These are phyloP conservation scores for Leptura quadrifasciata DNA, from an alignment of 2,888 invertebrate species.

Conservation along the genomic window DNA sequence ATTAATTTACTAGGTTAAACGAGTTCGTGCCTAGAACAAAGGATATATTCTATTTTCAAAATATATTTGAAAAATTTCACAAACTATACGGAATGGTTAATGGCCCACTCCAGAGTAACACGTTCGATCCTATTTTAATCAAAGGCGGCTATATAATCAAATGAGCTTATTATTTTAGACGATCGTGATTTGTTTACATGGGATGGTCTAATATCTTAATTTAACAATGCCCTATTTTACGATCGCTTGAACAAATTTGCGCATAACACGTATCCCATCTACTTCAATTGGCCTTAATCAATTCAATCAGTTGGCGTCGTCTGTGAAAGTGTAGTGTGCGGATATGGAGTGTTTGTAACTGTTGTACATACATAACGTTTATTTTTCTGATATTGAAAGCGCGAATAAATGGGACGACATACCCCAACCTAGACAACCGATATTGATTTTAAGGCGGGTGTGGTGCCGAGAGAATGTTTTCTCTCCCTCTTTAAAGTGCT, in stretches of 20 bases:
- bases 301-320: conserved; percentile 34
- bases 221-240: not conserved
- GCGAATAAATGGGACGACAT: conserved; percentile 8
- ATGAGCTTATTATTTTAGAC: not conserved
- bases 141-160: conserved; percentile 3
- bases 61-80: no score
- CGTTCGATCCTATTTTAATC: not conserved
- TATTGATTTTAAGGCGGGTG: conserved; percentile 34
- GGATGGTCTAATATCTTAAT: not conserved
- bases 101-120: no score
- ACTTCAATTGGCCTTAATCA: conserved; percentile 36
- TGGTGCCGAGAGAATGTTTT: conserved; percentile 7
- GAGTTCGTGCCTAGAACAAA: no score
- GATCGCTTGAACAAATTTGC: conserved; percentile 29
- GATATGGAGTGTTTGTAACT: conserved; percentile 15
- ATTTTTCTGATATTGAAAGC: conserved; percentile 2
- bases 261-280: conserved; percentile 27
- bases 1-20: no score
- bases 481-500: not conserved
- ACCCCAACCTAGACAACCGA: conserved; percentile 24
- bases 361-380: conserved; percentile 4
- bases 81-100: no score
- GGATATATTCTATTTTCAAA: no score
- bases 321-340: conserved; percentile 23
- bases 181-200: conserved; percentile 3